phyloP scores from a whole-genome alignment of 1,140 invertebrate genomes.

The Eupeodes corollae region DNA sequence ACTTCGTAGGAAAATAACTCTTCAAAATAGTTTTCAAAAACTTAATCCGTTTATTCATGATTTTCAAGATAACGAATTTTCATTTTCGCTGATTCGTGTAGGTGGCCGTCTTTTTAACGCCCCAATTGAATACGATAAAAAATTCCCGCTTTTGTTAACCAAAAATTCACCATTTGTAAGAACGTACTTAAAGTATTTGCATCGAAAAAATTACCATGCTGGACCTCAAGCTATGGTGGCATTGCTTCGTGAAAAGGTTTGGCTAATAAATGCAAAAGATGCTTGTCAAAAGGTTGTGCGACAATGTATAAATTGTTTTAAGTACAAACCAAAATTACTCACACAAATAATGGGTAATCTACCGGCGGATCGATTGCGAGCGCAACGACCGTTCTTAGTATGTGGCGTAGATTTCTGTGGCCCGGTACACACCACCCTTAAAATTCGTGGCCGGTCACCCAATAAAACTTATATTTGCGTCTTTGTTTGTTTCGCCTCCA shows the following conservation, averaged over 20 bases:
- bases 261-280: conserved; percentile 3
- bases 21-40: no score
- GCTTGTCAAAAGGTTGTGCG: conserved; percentile 2
- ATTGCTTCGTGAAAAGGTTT: conserved; percentile 5
- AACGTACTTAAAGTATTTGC: conserved; percentile 1
- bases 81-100: conserved; percentile 2
- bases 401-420: conserved; percentile 10
- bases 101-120: conserved; percentile 4
- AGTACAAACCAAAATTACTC: conserved; percentile 6
- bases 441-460: conserved; percentile 2
- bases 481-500: conserved; percentile 17
- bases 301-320: conserved; percentile 3
- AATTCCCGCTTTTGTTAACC: conserved; percentile 3
- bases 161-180: conserved; percentile 2
- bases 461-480: conserved; percentile 9
- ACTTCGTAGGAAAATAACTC: no score
- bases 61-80: no score
- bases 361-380: conserved; percentile 1
- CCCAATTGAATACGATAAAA: conserved; percentile 1
- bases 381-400: conserved; percentile 1
- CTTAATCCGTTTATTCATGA: no score
- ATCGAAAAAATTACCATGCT: conserved; percentile 3
- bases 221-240: conserved; percentile 2
- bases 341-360: conserved; percentile 5
- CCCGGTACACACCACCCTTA: neutral